A percentile compares a stretch with the other conserved stretches of the same genome.
Conservation (phyloP, 1,140 invertebrate genomes). For the Diabrotica virgifera region DNA sequence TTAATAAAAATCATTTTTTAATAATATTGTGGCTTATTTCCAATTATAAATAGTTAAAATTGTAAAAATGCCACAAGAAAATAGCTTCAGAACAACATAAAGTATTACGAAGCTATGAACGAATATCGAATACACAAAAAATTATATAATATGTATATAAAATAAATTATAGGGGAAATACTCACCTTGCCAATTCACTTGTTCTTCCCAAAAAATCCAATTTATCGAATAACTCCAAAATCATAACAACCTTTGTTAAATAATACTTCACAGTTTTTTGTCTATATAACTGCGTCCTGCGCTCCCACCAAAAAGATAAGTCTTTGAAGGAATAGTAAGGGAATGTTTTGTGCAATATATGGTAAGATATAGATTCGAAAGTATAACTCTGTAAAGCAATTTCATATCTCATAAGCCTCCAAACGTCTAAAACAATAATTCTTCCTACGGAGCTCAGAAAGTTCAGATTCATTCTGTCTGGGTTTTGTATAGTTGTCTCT, state of each 20-base stretch:
- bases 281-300: constrained; percentile 54
- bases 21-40: too few relatives aligned
- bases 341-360: constrained; percentile 81
- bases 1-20: too few relatives aligned
- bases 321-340: constrained; percentile 68
- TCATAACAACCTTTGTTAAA: constrained; percentile 66
- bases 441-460: constrained; percentile 65
- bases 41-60: too few relatives aligned
- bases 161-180: neutral
- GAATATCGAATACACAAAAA: too few relatives aligned
- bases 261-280: constrained; percentile 76
- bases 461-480: constrained; percentile 36
- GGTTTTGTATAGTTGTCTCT: constrained; percentile 52
- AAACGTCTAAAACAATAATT: constrained; percentile 88
- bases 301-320: constrained; percentile 74
- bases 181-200: constrained; percentile 76
- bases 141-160: constrained; percentile 94
- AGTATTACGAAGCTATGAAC: too few relatives aligned
- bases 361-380: constrained; percentile 89
- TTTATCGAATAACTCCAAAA: constrained; percentile 78
- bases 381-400: constrained; percentile 84
- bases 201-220: constrained; percentile 90
- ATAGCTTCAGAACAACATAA: too few relatives aligned
- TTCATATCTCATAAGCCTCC: constrained; percentile 87
- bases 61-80: too few relatives aligned